Conservation (phyloP, 2,888 invertebrate genomes). For the Nomada fucata region DNA sequence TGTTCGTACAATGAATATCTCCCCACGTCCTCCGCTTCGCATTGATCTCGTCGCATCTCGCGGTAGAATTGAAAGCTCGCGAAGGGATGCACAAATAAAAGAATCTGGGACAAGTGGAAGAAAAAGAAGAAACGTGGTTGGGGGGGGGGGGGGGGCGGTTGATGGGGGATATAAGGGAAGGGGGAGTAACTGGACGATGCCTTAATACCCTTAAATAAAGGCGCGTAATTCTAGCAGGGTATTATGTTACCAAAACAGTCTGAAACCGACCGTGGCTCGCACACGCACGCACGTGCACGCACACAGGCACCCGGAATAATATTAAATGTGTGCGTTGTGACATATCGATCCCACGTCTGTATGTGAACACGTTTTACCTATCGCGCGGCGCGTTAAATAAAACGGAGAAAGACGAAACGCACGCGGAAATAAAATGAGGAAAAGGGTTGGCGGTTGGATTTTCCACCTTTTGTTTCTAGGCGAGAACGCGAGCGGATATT, state of each 20-base stretch:
- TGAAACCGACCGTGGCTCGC: slow-evolving; percentile 51
- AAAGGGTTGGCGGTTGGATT: background rate
- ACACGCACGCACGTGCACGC: slow-evolving; percentile 1
- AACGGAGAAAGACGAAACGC: slow-evolving; percentile 30
- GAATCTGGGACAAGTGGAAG: slow-evolving; percentile 23
- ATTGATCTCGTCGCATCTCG: background rate
- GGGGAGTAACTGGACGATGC: slow-evolving; percentile 76
- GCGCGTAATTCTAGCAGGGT: slow-evolving; percentile 79
- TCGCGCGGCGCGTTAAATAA: slow-evolving; percentile 25
- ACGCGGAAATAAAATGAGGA: slow-evolving; percentile 4
- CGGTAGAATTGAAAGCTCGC: background rate
- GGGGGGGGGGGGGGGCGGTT: slow-evolving; percentile 21
- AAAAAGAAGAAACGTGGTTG: slow-evolving; percentile 30
- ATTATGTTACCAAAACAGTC: slow-evolving; percentile 80
- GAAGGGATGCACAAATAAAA: background rate
- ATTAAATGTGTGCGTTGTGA: slow-evolving; percentile 1
- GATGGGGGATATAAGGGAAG: slow-evolving; percentile 12
- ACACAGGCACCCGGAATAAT: too few relatives aligned
- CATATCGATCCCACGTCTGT: slow-evolving; percentile 47
- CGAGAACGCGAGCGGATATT: background rate
- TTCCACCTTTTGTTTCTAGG: background rate
- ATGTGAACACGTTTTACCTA: slow-evolving; percentile 44
- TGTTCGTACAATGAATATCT: slow-evolving; percentile 24
- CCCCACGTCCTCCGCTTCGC: background rate
- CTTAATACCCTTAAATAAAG: slow-evolving; percentile 75